Evolutionary conservation across 1,140 invertebrate species (phyloP), one percentile per base, ranked within the genome.

Genomic region (Radopholus similis): DNA sequence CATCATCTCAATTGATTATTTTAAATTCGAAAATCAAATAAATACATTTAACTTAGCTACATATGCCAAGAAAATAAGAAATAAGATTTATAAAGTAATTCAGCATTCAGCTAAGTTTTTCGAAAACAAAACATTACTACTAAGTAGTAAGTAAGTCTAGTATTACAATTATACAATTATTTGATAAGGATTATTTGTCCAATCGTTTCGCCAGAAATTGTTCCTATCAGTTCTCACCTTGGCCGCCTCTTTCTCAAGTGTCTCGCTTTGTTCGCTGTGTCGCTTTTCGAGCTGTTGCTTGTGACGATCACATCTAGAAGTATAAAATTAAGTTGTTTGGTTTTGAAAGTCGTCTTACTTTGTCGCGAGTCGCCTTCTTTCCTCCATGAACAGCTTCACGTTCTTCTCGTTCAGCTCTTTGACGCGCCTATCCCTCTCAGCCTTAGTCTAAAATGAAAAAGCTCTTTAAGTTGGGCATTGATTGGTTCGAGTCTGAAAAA

Each of bases 361-460:
- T 47, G 68, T 38, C 38, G 74, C 74, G 28, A 86, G 84, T 35
- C 86, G 84, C 78, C 91, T 95, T 53, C 93, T 87, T 83, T 98
- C 95, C 76, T 98, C 95, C 86, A 97, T 90, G 80, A 99, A 99
- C 77, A 94, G 92, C 84, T 98, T 98, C n/a, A 93, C 95, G 83
- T 98, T 98, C 81, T 97, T 97, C 77, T 96, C 92, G 79, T 97
- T 95, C 77, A 97, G 92, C 83, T 99, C 95, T 66, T 92, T 87
- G 44, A 88, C 82, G 37, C 87, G 80, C 74, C 86, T 86, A 77
- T 99, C 95, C 77, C 94, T 92, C 78, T 98, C 95, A 21, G 92
- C 91, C 77, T 97, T 95, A 51, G 94, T 96, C 83, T 95, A 92
- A 28, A 98, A 42, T 13, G 11, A 42, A 42, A 13, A 42, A 1